Percentiles rank a stretch among this genome's conserved stretches.
These are phyloP conservation scores for Halocynthia aurantium DNA, from an alignment of 23 tunicate species.

Conservation along the genomic window DNA sequence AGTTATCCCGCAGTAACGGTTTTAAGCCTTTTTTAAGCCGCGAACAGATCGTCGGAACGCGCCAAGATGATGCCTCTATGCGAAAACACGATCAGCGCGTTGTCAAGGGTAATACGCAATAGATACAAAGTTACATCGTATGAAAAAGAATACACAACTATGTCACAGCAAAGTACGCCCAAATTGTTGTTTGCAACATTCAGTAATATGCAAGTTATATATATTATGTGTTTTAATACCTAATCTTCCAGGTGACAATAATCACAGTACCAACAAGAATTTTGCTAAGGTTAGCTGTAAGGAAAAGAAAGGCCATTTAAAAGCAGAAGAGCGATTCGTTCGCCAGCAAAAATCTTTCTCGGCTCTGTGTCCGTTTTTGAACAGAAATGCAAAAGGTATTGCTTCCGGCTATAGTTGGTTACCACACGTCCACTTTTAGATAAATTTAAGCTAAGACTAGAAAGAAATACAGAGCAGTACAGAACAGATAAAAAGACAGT, in stretches of 20 bases:
- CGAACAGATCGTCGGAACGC: background rate
- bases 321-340: no score
- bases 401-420: constrained; percentile 7
- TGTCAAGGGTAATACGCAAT: constrained; percentile 25
- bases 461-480: no score
- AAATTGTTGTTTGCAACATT: background rate
- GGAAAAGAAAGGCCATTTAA: no score
- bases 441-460: background rate
- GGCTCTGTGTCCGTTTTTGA: no score
- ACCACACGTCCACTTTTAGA: constrained; percentile 62
- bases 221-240: no score
- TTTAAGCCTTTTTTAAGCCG: background rate
- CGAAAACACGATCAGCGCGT: constrained; percentile 36
- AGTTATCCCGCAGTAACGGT: background rate
- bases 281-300: no score
- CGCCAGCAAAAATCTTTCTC: no score
- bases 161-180: background rate
- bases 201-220: no score
- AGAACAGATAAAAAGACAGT: no score
- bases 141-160: constrained; percentile 10
- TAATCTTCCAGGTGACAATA: no score
- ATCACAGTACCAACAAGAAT: no score
- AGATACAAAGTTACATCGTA: constrained; percentile 45
- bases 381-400: no score
- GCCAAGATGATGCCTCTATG: constrained; percentile 20